Conservation (phyloP, 2,113 vertebrate genomes). For the Burhinus oedicnemus region DNA sequence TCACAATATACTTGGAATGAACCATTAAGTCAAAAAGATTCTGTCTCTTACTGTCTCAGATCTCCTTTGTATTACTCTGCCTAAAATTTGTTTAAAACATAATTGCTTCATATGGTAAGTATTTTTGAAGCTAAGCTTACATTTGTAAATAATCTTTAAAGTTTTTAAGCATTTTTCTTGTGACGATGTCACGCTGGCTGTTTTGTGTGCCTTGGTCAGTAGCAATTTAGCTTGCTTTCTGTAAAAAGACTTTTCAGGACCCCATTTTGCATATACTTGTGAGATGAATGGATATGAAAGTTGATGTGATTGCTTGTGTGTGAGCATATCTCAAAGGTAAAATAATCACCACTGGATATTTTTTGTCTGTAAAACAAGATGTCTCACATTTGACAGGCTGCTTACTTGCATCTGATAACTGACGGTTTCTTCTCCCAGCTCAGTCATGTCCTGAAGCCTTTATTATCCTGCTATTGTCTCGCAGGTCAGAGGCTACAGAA, state of each 20-base stretch:
- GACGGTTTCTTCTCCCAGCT: background rate
- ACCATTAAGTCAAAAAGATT: background rate
- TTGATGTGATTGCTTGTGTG: background rate
- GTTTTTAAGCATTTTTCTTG: background rate
- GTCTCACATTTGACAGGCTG: background rate
- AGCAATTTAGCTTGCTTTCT: background rate
- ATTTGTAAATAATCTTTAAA: background rate
- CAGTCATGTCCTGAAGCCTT: background rate
- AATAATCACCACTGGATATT: background rate
- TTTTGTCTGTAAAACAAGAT: background rate
- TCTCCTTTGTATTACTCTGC: background rate
- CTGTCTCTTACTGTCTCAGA: background rate
- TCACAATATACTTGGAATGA: background rate
- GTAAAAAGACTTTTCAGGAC: background rate
- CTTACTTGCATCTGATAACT: background rate
- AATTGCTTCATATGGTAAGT: background rate
- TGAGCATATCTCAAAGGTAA: background rate
- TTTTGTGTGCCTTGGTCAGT: background rate
- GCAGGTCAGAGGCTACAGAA: constrained; percentile 31
- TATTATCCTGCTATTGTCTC: constrained; percentile 3
- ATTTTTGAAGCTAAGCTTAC: background rate
- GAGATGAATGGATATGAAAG: background rate
- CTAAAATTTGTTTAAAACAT: background rate
- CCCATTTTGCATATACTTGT: background rate
- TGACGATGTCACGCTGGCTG: background rate